Percentiles rank a stretch among this genome's conserved stretches.
phyloP scores from a whole-genome alignment of 2,888 invertebrate species.

The Clepsis dumicolana region DNA sequence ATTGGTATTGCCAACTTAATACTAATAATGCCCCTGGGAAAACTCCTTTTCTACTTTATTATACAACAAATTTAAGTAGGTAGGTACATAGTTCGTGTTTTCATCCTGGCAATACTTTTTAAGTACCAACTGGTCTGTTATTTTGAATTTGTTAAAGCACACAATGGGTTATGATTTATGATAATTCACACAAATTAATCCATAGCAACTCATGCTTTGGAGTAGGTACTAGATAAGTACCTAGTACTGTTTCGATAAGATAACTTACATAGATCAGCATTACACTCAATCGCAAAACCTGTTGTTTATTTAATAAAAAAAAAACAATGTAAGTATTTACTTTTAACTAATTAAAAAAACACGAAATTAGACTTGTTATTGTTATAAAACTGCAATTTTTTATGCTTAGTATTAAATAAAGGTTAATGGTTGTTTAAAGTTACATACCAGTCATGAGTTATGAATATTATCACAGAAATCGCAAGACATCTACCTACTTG shows the following conservation, averaged over 20 bases:
- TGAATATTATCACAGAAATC: constrained; percentile 65
- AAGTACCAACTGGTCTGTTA: no score
- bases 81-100: not conserved
- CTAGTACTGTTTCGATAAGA: not conserved
- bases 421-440: constrained; percentile 26
- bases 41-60: not conserved
- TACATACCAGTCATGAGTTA: constrained; percentile 49
- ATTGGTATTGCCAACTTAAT: not conserved
- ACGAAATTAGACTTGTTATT: constrained; percentile 19
- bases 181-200: constrained; percentile 9
- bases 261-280: constrained; percentile 10
- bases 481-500: constrained; percentile 10
- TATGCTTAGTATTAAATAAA: constrained; percentile 15
- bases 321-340: not conserved
- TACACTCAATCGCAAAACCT: constrained; percentile 15
- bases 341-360: constrained; percentile 3
- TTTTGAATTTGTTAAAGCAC: not conserved
- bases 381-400: constrained; percentile 4
- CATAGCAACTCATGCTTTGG: constrained; percentile 19
- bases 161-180: not conserved
- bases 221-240: not conserved
- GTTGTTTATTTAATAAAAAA: constrained; percentile 18
- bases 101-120: not conserved
- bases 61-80: not conserved
- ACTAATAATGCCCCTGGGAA: not conserved